Evolutionary conservation across 1,140 invertebrate genomes (phyloP), one percentile per base, ranked within the genome.

Genomic region (Cherax quadricarinatus): DNA sequence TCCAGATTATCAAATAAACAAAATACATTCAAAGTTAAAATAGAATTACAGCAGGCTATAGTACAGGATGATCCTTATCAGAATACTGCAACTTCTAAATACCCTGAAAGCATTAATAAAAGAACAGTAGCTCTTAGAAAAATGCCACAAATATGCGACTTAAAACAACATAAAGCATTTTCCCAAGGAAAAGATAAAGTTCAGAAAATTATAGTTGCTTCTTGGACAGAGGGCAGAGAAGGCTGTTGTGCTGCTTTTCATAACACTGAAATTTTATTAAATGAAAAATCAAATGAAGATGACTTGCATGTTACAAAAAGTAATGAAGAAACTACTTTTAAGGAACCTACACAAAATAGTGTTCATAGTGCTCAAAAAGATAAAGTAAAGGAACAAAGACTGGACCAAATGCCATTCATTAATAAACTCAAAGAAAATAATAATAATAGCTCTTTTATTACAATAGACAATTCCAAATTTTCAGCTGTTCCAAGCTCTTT

Each of bases 391-490:
- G 14, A 51, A 18, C 14, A 80, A 80, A 80, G n/a, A 24, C 30
- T 16, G 24, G 78, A 30, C 57, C 57, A 30, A 18, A 7, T 81
- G 6, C 30, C 49, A 79, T 48, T 30, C 9, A 88, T 79, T 60
- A 6, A 14, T 75, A 24, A 53, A 1, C 9, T 16, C 6, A 1
- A n/a, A 78, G 53, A 73, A 79, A 48, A 57, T 62, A 81, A 80
- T 53, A 48, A 16, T 18, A 75, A 79, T 21, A 16, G 49, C 10
- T 88, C 12, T 7, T 48, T 79, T 60, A 62, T 88, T 53, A 30
- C 24, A 10, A 51, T 88, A 62, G 86, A 88, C 48, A 88, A 60
- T 88, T 60, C 75, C 57, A 80, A 88, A 62, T 88, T 88, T 66
- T n/a, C 78, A 80, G 75, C 53, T 16, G 86, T 81, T 62, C 86